Evolutionary conservation across 2,797 vertebrate genomes (phyloP).

Genomic region (Chelon labrosus): DNA sequence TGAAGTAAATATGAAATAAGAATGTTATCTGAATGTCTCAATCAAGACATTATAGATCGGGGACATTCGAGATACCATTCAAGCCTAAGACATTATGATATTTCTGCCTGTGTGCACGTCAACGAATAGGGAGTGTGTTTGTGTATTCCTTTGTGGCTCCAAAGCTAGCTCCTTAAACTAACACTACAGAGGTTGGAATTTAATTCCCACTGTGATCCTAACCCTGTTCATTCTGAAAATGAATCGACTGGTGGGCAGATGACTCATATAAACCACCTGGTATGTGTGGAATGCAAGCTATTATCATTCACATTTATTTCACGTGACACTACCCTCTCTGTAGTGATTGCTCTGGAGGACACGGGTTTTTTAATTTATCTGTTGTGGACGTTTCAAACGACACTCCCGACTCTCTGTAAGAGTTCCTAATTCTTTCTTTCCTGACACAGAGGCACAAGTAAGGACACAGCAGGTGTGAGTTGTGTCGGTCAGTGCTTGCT

Average conservation of each 20-base stretch:
- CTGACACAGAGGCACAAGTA: background rate
- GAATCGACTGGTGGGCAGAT: conserved; percentile 26
- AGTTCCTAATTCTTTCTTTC: background rate
- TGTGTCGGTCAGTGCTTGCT: conserved; percentile 6
- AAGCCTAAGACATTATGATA: background rate
- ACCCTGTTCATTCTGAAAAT: conserved; percentile 33
- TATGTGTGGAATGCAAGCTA: conserved; percentile 1
- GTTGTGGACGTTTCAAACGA: no score
- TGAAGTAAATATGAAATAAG: background rate
- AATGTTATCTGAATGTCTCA: background rate
- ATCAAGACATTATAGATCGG: background rate
- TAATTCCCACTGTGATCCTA: conserved; percentile 44
- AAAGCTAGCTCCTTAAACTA: conserved; percentile 27
- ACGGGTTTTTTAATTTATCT: background rate
- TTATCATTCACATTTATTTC: conserved; percentile 34
- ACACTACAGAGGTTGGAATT: conserved; percentile 35
- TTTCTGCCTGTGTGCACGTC: background rate
- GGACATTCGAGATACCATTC: background rate
- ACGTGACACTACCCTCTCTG: background rate
- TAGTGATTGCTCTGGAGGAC: background rate
- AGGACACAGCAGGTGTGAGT: conserved; percentile 7
- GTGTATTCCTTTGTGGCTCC: conserved; percentile 29
- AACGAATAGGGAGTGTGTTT: background rate
- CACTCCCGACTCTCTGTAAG: background rate
- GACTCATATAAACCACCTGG: conserved; percentile 34